Evolutionary conservation across 2,797 vertebrate species (phyloP).

Genomic region (Enteromius fasciolatus): DNA sequence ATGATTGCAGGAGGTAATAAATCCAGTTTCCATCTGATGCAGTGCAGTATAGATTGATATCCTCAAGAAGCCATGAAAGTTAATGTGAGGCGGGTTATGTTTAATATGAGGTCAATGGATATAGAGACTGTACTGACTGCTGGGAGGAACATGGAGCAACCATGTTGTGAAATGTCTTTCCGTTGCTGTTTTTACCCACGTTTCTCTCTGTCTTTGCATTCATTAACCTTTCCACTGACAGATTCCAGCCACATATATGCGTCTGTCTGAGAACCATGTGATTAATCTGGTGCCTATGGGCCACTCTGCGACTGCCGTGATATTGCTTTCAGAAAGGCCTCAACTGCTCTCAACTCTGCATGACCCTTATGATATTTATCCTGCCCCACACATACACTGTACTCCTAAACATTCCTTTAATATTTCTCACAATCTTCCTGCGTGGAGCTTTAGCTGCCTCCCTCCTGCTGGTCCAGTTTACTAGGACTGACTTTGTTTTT

Average conservation of each 20-base stretch:
- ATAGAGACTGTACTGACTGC: background rate
- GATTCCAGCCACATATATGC: conserved; percentile 20
- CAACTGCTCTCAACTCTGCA: background rate
- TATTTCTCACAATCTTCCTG: conserved; percentile 7
- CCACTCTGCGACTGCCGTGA: background rate
- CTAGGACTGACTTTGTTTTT: background rate
- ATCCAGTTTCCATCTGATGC: background rate
- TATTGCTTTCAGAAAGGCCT: background rate
- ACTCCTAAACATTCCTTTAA: conserved; percentile 34
- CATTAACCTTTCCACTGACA: conserved; percentile 60
- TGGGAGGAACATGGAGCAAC: conserved; percentile 2
- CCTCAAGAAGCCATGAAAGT: no score
- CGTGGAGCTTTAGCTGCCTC: background rate
- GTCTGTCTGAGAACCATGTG: conserved; percentile 15
- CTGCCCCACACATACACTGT: conserved; percentile 6
- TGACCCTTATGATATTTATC: conserved; percentile 37
- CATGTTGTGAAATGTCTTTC: conserved; percentile 44
- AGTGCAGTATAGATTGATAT: background rate
- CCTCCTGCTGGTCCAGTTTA: conserved; percentile 9
- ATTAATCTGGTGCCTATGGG: conserved; percentile 28
- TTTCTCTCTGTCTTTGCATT: conserved; percentile 52
- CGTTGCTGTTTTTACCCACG: conserved; percentile 13
- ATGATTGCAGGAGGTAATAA: background rate
- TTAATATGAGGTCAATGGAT: conserved; percentile 17
- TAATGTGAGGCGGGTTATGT: background rate